Base-by-base conservation (phyloP, 2,888 invertebrate species). In the Chrysolina haemoptera region DNA sequence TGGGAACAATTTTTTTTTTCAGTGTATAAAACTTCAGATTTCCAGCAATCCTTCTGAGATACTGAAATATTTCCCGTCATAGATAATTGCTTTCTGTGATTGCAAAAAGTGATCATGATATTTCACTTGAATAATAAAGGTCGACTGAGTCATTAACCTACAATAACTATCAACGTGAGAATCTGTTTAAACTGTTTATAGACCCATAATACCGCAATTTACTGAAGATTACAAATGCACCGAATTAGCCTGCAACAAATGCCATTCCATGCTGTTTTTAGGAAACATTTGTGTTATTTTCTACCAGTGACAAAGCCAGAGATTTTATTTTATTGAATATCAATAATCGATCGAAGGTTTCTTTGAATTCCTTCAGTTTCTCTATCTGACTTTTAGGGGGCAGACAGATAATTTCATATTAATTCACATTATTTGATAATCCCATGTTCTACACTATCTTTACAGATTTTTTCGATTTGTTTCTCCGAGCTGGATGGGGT, bases 141-240 rank as follows among this genome's bases (percentile, higher is more conserved):
- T 59, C 59, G 59, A 22, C 59, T 16, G 35, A 59, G 35, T 16
- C 59, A 59, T 59, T 59, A 59, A 27, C 59, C 59, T 35, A 59
- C n/a, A 27, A 59, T 35, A 35, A 14, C 27, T n/a, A 59, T 27
- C n/a, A 35, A 27, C 59, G 4, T 14, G 35, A 59, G 59, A 59
- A 59, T n/a, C n/a, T 35, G 27, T 59, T 59, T 14, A 59, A n/a
- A n/a, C n/a, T 27, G 27, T 59, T 59, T n/a, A 59, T 27, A n/a
- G 35, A 27, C 27, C n/a, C 6, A 35, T 2, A 0, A 20, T 12
- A 20, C 9, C 53, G 53, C 18, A 53, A 20, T 53, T 12, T 53
- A 16, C 20, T 12, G 20, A 53, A 35, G 6, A 59, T 59, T 59
- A 35, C 27, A 22, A 59, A 59, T 59, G 59, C 59, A 59, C 16